A percentile compares a stretch with the other conserved stretches of the same genome.
These are phyloP conservation scores for Hylia prasina DNA, from an alignment of 2,113 vertebrate species.

Conservation along the genomic window DNA sequence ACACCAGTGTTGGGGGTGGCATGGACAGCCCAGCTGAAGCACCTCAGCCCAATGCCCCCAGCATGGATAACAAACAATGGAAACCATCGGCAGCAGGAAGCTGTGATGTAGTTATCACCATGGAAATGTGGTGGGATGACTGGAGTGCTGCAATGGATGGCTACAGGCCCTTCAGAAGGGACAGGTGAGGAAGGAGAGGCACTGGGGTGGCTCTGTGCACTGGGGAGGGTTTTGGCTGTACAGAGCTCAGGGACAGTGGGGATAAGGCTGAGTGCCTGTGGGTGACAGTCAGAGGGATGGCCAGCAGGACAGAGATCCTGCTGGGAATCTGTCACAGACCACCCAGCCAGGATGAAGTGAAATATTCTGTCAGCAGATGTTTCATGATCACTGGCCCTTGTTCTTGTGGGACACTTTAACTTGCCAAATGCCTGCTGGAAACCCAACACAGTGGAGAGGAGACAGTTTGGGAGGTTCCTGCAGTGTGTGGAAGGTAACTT, in stretches of 20 bases:
- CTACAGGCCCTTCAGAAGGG: background rate
- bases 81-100: background rate
- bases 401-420: background rate
- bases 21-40: background rate
- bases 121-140: background rate
- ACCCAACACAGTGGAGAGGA: too few species aligned
- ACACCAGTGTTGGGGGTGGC: fast-evolving
- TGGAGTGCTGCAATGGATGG: background rate
- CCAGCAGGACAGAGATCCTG: background rate
- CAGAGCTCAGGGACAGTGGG: background rate
- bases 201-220: background rate
- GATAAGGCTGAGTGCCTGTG: background rate
- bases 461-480: too few species aligned
- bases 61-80: background rate
- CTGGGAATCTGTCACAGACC: background rate
- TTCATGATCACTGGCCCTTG: too few species aligned
- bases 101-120: background rate
- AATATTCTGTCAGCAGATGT: too few species aligned
- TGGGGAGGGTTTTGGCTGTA: too few species aligned
- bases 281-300: background rate
- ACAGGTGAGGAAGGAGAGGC: background rate
- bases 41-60: background rate
- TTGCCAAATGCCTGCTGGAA: background rate
- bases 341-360: background rate
- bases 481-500: too few species aligned